Evolutionary conservation across 2,888 invertebrate genomes (phyloP).

Genomic region (Nephrotoma guestfalica): DNA sequence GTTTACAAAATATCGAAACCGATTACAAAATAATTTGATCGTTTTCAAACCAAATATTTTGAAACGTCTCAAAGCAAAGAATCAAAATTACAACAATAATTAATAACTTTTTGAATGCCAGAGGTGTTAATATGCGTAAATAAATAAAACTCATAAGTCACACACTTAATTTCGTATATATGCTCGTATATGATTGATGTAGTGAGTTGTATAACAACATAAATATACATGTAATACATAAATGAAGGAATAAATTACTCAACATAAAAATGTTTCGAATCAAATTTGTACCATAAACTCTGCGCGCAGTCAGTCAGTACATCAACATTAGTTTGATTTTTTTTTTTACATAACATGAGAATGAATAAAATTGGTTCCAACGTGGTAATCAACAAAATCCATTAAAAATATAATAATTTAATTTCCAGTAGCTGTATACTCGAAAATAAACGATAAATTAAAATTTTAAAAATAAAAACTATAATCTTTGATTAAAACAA

Average conservation of each 20-base stretch:
- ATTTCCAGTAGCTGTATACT: not conserved
- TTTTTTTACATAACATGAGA: not conserved
- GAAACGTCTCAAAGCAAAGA: too few species aligned
- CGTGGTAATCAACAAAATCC: not conserved
- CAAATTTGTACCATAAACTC: not conserved
- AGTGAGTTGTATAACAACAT: not conserved
- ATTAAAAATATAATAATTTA: not conserved
- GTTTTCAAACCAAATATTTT: too few species aligned
- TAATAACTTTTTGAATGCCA: too few species aligned
- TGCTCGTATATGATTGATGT: not conserved
- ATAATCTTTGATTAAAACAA: not conserved
- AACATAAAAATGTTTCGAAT: not conserved
- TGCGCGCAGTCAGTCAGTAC: not conserved
- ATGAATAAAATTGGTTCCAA: not conserved
- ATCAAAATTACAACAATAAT: too few species aligned
- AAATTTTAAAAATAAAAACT: not conserved
- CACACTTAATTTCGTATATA: too few species aligned
- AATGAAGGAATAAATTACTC: not conserved
- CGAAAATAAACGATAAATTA: not conserved
- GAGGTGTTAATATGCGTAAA: not conserved
- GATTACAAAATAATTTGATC: too few species aligned
- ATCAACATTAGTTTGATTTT: not conserved
- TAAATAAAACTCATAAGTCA: too few species aligned
- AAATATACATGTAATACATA: not conserved
- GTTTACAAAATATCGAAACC: too few species aligned